phyloP scores from a whole-genome alignment of 2,797 vertebrate species.

The Onychomys leucogaster region DNA sequence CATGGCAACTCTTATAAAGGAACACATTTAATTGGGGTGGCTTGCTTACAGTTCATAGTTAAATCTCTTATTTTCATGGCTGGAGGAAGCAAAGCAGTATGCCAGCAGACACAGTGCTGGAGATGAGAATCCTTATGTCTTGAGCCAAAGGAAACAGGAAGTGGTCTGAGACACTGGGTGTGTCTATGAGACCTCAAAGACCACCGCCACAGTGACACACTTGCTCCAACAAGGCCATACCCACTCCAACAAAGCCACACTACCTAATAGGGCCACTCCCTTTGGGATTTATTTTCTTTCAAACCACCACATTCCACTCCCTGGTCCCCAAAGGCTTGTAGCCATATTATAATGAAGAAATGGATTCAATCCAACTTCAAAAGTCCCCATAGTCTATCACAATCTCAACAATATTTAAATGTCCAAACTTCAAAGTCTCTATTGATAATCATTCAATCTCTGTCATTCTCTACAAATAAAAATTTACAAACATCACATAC shows the following conservation, averaged over 20 bases:
- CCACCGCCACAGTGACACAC: background rate
- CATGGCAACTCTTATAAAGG: background rate
- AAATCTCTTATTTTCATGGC: background rate
- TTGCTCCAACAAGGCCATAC: background rate
- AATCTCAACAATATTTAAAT: too few species aligned
- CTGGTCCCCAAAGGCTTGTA: too few species aligned
- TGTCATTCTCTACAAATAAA: too few species aligned
- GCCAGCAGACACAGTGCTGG: background rate
- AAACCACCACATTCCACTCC: too few species aligned
- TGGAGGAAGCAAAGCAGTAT: background rate
- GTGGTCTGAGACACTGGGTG: background rate
- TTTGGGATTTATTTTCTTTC: background rate
- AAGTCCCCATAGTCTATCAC: too few species aligned
- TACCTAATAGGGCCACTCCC: background rate
- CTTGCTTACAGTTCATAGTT: background rate
- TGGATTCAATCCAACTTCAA: too few species aligned
- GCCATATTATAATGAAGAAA: too few species aligned
- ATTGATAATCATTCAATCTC: too few species aligned
- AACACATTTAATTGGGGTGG: background rate
- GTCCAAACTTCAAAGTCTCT: too few species aligned
- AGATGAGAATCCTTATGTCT: background rate
- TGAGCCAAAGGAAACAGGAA: background rate
- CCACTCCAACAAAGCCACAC: background rate
- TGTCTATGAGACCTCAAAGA: background rate
- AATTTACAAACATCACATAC: too few species aligned